phyloP scores from a whole-genome alignment of 2,797 vertebrate genomes.

The Parotocinclus haroldoi region DNA sequence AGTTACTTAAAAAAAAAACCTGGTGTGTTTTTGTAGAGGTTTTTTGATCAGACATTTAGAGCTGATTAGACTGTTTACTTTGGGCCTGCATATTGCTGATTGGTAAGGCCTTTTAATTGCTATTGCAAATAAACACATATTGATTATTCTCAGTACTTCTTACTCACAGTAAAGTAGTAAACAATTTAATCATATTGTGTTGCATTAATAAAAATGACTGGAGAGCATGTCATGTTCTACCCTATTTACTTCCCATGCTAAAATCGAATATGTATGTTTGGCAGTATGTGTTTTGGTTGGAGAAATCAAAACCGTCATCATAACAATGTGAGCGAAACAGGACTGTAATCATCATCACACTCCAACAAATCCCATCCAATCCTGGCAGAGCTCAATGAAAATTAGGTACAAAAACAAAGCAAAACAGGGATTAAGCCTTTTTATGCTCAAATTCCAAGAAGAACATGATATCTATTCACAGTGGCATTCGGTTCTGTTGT shows the following conservation, averaged over 20 bases:
- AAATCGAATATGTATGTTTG: constrained; percentile 22
- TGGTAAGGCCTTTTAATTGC: too few relatives aligned
- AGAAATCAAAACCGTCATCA: constrained; percentile 14
- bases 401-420: constrained; percentile 11
- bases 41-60: too few relatives aligned
- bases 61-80: too few relatives aligned
- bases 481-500: not conserved
- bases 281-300: constrained; percentile 1
- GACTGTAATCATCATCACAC: constrained; percentile 36
- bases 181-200: too few relatives aligned
- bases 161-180: too few relatives aligned
- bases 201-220: too few relatives aligned
- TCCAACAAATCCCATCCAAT: constrained; percentile 31
- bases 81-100: too few relatives aligned
- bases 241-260: constrained; percentile 7
- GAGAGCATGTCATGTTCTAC: not conserved
- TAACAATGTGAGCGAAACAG: constrained; percentile 17
- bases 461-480: not conserved
- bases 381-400: constrained; percentile 14
- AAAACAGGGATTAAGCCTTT: not conserved
- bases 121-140: too few relatives aligned
- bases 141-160: too few relatives aligned
- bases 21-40: too few relatives aligned
- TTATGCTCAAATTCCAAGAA: too few relatives aligned
- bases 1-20: too few relatives aligned